Evolutionary conservation across 2,113 vertebrate species (phyloP), one percentile per base, ranked within the genome.

Genomic region (Dolichallabes microphthalmus): DNA sequence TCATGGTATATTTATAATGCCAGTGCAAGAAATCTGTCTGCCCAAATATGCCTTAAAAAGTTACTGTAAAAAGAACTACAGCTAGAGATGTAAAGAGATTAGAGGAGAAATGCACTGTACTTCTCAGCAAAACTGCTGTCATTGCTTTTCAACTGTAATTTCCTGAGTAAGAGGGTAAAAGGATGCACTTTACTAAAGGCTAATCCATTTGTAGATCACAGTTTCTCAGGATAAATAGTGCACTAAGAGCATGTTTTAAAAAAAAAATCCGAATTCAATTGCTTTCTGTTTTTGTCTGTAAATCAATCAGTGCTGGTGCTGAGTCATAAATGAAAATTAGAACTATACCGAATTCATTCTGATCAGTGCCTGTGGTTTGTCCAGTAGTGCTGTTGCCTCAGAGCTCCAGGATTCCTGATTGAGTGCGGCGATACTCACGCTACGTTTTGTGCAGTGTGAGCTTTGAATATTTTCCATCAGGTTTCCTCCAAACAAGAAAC

Each of bases 251-350:
- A 45, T 45, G 45, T 45, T 45, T 45, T 45, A 8, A 4, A 39
- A 39, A 39, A 39, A 7, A 7, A 45, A 82, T 75, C 39, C 50
- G 14, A 85, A 80, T 68, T 85, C 12, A 89, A 68, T 85, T 83
- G 53, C 52, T 61, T 27, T 66, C 63, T 60, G 27, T 55, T 64
- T 85, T 78, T 45, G 32, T 53, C 79, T 73, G 39, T 85, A 50
- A 79, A 85, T 78, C 45, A 52, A 74, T 68, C 20, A 30, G 17
- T 13, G 3, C 22, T 75, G 58, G 61, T 57, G 69, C 55, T 64
- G 82, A 85, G 39, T 82, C 85, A 83, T 61, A 82, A 85, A 68
- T 78, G 58, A 86, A 60, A 75, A 61, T 80, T 74, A 52, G 17
- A 80, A 45, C 25, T 79, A 55, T 63, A 50, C 45, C 39, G 80